Evolutionary conservation across 2,888 invertebrate genomes (phyloP).

Genomic region (Dorcus hopei): DNA sequence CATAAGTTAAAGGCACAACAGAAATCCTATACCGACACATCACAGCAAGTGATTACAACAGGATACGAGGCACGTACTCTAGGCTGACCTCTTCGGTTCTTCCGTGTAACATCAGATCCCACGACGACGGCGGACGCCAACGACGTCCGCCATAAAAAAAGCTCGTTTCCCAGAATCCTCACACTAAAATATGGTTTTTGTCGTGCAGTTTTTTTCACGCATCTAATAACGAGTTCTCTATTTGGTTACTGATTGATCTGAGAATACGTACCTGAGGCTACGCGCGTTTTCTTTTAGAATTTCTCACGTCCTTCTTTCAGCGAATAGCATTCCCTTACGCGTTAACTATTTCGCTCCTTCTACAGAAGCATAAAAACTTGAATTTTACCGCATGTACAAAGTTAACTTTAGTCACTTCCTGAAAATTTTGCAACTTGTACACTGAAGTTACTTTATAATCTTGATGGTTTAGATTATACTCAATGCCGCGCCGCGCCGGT

Average conservation of each 20-base stretch:
- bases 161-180: too few relatives aligned
- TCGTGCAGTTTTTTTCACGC: background rate
- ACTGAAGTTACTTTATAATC: background rate
- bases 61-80: constrained; percentile 20
- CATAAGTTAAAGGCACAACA: constrained; percentile 16
- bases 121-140: too few relatives aligned
- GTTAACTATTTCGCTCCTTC: constrained; percentile 22
- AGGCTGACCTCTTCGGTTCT: constrained; percentile 17
- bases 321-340: constrained; percentile 20
- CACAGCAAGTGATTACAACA: constrained; percentile 21
- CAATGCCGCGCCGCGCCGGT: background rate
- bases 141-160: too few relatives aligned
- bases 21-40: constrained; percentile 12
- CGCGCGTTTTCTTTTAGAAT: constrained; percentile 15
- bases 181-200: too few relatives aligned
- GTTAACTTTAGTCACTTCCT: constrained; percentile 12
- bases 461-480: background rate
- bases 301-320: constrained; percentile 25
- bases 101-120: too few relatives aligned
- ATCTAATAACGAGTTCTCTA: constrained; percentile 15
- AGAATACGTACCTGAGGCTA: constrained; percentile 12
- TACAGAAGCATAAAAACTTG: constrained; percentile 24
- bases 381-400: constrained; percentile 14
- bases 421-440: constrained; percentile 4
- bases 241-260: constrained; percentile 15